These are phyloP conservation scores for Leuciscus idus DNA, from an alignment of 2,113 vertebrate species.

Conservation along the genomic window DNA sequence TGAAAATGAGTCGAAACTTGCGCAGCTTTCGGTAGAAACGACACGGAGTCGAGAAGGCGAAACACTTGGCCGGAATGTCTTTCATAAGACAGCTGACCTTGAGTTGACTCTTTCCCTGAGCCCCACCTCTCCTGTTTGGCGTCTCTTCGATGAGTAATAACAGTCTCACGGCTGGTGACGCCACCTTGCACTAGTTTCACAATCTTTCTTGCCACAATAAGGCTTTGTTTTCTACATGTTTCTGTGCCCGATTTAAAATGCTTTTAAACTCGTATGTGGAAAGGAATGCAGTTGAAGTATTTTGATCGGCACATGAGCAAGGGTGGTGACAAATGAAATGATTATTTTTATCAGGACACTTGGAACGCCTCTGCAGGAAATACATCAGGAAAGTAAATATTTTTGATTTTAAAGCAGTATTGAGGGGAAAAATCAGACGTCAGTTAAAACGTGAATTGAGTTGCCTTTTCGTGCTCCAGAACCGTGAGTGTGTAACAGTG, in stretches of 20 bases:
- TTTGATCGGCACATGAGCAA: background rate
- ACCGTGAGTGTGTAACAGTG: slow-evolving; percentile 26
- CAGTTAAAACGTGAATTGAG: slow-evolving; percentile 11
- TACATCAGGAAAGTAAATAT: background rate
- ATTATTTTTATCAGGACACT: background rate
- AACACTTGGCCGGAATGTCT: slow-evolving; percentile 40
- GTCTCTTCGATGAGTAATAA: slow-evolving; percentile 59
- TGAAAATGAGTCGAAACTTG: slow-evolving; percentile 19
- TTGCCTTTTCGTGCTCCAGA: slow-evolving; percentile 20
- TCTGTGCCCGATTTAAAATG: slow-evolving; percentile 48
- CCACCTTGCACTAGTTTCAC: slow-evolving; percentile 53
- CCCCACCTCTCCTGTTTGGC: slow-evolving; percentile 49
- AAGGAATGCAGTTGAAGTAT: slow-evolving; percentile 39
- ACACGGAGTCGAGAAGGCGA: slow-evolving; percentile 48
- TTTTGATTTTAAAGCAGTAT: background rate
- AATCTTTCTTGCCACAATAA: slow-evolving; percentile 57
- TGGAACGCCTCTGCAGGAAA: background rate
- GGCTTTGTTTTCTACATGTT: slow-evolving; percentile 53
- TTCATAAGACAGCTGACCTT: slow-evolving; percentile 57
- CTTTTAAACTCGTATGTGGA: slow-evolving; percentile 41
- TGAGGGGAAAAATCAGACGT: background rate
- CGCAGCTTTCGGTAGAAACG: slow-evolving; percentile 31
- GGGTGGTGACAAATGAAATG: background rate
- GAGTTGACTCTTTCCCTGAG: slow-evolving; percentile 50
- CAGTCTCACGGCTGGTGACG: slow-evolving; percentile 48